These are phyloP conservation scores for Nymphalis c-album DNA, from an alignment of 2,888 invertebrate genomes.

Conservation along the genomic window DNA sequence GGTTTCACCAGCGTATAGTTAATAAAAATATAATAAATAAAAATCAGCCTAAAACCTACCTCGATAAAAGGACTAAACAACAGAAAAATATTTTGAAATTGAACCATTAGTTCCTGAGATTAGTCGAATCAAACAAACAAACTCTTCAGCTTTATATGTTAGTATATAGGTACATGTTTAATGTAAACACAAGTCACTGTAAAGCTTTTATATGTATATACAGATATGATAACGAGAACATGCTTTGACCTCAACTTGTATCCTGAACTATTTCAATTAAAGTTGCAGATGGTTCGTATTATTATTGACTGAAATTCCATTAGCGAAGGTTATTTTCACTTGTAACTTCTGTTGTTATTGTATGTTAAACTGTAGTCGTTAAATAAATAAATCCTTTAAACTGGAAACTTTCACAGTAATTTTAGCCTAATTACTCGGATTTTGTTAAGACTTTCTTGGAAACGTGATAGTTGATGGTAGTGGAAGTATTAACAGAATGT, in stretches of 20 bases:
- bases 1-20: too few species aligned
- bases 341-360: neutral
- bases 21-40: too few species aligned
- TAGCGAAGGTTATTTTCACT: conserved; percentile 18
- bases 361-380: too few species aligned
- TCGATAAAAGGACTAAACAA: too few species aligned
- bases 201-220: conserved; percentile 9
- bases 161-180: too few species aligned
- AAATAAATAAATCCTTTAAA: neutral
- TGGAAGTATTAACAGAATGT: too few species aligned
- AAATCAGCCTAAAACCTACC: too few species aligned
- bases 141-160: too few species aligned
- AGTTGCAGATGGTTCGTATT: conserved; percentile 21
- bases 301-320: conserved; percentile 26
- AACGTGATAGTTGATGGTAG: neutral
- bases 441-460: neutral
- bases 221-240: conserved; percentile 16
- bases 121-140: too few species aligned
- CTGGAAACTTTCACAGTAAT: neutral
- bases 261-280: conserved; percentile 27
- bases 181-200: neutral
- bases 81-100: too few species aligned
- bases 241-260: conserved; percentile 20
- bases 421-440: neutral
- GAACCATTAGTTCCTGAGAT: too few species aligned